These are phyloP conservation scores for Cavia porcellus DNA, from an alignment of 2,113 vertebrate genomes.

Conservation along the genomic window DNA sequence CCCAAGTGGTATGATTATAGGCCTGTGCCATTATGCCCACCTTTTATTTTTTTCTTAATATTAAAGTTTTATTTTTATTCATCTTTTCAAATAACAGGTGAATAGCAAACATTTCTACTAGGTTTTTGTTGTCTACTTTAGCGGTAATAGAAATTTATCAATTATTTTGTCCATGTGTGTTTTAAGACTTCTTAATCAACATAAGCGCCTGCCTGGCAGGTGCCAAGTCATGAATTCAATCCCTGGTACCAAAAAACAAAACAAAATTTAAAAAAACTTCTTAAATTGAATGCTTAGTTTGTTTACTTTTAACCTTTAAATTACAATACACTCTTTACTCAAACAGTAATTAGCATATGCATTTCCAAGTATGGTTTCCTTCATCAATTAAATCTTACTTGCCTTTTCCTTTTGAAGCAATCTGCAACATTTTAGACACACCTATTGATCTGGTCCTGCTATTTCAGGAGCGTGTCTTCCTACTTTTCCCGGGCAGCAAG, in stretches of 20 bases:
- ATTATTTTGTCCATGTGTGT: not conserved
- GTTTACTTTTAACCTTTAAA: slow-evolving; percentile 11
- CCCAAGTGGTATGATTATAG: too few species aligned
- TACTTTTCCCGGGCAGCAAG: not conserved
- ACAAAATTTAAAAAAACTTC: too few species aligned
- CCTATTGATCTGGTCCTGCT: not conserved
- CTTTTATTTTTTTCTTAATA: slow-evolving; percentile 7
- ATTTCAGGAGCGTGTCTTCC: not conserved
- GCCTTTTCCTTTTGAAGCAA: not conserved
- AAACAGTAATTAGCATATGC: not conserved
- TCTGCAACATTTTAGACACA: not conserved
- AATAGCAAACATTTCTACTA: not conserved
- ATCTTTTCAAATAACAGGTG: slow-evolving; percentile 6
- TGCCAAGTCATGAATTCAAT: too few species aligned
- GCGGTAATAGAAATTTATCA: not conserved
- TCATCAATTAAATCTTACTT: not conserved
- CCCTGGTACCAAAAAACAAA: too few species aligned
- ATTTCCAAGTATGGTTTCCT: not conserved
- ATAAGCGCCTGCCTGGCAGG: too few species aligned
- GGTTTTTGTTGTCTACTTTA: not conserved
- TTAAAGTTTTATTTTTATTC: not conserved
- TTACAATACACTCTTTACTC: not conserved
- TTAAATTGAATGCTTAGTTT: not conserved
- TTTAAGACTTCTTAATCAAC: not conserved
- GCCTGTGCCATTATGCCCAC: too few species aligned